Evolutionary conservation across 2,797 vertebrate species (phyloP), one percentile per base, ranked within the genome.

Genomic region (Lindbergichthys nudifrons): DNA sequence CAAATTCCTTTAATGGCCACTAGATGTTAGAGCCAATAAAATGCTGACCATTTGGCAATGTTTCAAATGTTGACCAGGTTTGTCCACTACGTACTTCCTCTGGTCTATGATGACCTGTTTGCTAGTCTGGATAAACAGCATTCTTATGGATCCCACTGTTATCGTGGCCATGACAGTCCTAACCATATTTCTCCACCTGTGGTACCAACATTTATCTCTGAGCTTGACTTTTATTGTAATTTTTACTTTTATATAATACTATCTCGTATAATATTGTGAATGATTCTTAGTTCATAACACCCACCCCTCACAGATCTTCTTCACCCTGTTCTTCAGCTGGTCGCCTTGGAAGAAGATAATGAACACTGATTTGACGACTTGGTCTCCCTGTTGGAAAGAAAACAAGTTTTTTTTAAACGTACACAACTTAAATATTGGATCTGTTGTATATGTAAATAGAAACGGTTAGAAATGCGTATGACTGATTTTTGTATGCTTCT

Each of bases 271-370:
- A 30, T 32, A 36, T 36, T 36, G 6, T 36, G 32, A 36, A 36
- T 36, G 47, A 1, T 1, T 32, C 13, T 57, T 15, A 2, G 10
- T 42, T 13, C 30, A 11, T 42, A 13, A 45, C 26, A 84, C 85
- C 3, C 92, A 98, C 97, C 97, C 97, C 91, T 98, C 97, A 72
- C 97, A 98, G 65, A 98, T 98, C 91, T 98, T 98, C 92, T 97
- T 98, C 74, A 98, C 97, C 85, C 97, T 94, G 89, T 97, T 98
- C 91, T 98, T 98, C 85, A 98, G 80, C 72, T 98, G 97, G 87
- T 98, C 97, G 0, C 97, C 97, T 96, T 98, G 97, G 92, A 98
- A 98, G 87, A 98, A 98, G 90, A 98, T 98, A 86, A 98, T 98
- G 86, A 98, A 98, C 60, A 98, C 97, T 12, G 97, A 98, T 86